phyloP scores from a whole-genome alignment of 2,797 vertebrate species.

The Darevskia mixta region DNA sequence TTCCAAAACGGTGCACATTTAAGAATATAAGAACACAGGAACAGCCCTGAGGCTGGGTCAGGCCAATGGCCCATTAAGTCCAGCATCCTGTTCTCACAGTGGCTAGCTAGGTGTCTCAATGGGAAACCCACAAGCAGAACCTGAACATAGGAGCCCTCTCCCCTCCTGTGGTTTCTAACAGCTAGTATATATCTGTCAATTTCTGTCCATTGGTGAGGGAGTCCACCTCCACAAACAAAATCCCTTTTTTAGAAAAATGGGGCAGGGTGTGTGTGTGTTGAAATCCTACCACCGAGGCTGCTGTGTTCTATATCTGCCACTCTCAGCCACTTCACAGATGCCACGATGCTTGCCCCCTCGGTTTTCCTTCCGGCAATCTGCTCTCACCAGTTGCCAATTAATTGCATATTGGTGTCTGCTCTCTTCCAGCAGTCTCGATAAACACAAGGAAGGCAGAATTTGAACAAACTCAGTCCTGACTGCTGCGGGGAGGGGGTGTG shows the following conservation, averaged over 20 bases:
- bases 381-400: constrained; percentile 77
- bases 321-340: constrained; percentile 75
- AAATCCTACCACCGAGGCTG: constrained; percentile 59
- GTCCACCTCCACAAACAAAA: neutral
- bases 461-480: constrained; percentile 55
- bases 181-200: no score
- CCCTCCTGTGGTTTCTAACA: no score
- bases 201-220: neutral
- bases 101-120: no score
- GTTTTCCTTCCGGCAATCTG: constrained; percentile 75
- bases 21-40: no score
- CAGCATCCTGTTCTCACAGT: no score
- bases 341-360: constrained; percentile 65
- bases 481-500: neutral
- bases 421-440: constrained; percentile 71
- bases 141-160: no score
- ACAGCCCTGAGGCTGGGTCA: no score
- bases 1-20: constrained; percentile 42
- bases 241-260: constrained; percentile 44
- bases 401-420: constrained; percentile 71
- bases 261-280: neutral
- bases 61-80: no score
- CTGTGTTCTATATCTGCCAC: constrained; percentile 73
- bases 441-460: constrained; percentile 55
- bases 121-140: no score